These are phyloP conservation scores for Drosophila mauritiana DNA, from an alignment of 1,140 invertebrate species.

Conservation along the genomic window DNA sequence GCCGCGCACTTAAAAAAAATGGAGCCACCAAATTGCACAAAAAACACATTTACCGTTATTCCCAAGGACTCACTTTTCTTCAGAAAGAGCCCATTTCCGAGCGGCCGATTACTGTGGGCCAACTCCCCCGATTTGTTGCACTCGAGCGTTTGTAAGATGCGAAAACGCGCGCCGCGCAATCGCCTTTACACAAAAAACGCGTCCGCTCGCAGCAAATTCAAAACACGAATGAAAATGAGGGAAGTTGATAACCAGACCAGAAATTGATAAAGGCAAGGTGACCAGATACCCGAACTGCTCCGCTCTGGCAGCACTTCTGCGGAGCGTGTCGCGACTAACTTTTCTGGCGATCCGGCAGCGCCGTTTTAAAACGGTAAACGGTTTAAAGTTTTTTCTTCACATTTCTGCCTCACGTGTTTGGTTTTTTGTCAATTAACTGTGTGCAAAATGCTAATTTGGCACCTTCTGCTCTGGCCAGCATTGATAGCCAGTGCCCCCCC, in stretches of 20 bases:
- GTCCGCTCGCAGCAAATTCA: slow-evolving; percentile 6
- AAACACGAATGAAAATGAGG: background rate
- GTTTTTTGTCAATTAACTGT: background rate
- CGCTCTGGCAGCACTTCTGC: no score
- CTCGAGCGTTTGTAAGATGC: no score
- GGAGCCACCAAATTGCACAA: slow-evolving; percentile 1
- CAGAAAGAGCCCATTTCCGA: background rate
- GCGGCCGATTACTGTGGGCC: no score
- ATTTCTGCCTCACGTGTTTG: slow-evolving; percentile 16
- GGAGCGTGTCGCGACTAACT: background rate
- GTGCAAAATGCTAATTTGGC: slow-evolving; percentile 3
- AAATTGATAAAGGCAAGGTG: no score
- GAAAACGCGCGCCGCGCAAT: slow-evolving; percentile 2
- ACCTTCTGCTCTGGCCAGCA: slow-evolving; percentile 15
- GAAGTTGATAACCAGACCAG: background rate
- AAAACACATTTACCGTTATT: slow-evolving; percentile 20
- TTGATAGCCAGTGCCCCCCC: slow-evolving; percentile 6
- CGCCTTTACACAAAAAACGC: background rate
- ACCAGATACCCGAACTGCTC: no score
- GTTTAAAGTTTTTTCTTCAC: background rate
- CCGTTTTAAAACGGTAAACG: slow-evolving; percentile 15
- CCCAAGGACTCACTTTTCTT: slow-evolving; percentile 15
- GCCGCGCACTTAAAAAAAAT: slow-evolving; percentile 12
- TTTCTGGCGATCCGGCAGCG: slow-evolving; percentile 1
- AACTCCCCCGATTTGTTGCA: no score